A percentile compares a stretch with the other conserved stretches of the same genome.
phyloP scores from a whole-genome alignment of 2,888 invertebrate genomes.

The Ochropacha duplaris region DNA sequence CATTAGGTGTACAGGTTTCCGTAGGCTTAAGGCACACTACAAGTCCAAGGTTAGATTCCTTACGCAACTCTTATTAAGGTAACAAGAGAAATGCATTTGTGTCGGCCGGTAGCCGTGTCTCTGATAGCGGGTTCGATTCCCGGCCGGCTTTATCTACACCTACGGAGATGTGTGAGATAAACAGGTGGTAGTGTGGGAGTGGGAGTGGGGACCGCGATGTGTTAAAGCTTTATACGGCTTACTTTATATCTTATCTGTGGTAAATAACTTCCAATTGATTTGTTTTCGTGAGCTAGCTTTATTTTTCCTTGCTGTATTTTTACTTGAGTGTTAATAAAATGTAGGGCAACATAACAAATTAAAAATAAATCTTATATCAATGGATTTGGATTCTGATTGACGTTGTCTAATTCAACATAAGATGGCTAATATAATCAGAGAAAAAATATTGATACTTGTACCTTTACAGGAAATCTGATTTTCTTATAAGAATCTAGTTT shows the following conservation, averaged over 20 bases:
- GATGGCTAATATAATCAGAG: no score
- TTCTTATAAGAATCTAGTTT: no score
- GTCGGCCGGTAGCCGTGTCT: constrained; percentile 54
- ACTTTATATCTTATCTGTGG: constrained; percentile 6
- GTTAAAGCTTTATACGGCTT: constrained; percentile 19
- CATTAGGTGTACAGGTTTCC: constrained; percentile 17
- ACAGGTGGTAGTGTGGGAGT: constrained; percentile 50
- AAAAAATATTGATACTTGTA: no score
- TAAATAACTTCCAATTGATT: constrained; percentile 7
- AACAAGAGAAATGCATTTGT: constrained; percentile 80
- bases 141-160: constrained; percentile 49
- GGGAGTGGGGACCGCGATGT: constrained; percentile 37
- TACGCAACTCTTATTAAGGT: constrained; percentile 57
- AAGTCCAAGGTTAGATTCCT: constrained; percentile 31
- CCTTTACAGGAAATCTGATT: no score
- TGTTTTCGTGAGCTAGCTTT: background rate
- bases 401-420: no score
- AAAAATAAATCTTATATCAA: no score
- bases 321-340: background rate
- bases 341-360: no score
- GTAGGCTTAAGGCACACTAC: constrained; percentile 11
- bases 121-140: constrained; percentile 56
- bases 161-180: constrained; percentile 64
- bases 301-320: background rate
- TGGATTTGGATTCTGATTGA: no score